Base-by-base conservation (phyloP, 2,888 invertebrate genomes). In the Cetonia aurata region DNA sequence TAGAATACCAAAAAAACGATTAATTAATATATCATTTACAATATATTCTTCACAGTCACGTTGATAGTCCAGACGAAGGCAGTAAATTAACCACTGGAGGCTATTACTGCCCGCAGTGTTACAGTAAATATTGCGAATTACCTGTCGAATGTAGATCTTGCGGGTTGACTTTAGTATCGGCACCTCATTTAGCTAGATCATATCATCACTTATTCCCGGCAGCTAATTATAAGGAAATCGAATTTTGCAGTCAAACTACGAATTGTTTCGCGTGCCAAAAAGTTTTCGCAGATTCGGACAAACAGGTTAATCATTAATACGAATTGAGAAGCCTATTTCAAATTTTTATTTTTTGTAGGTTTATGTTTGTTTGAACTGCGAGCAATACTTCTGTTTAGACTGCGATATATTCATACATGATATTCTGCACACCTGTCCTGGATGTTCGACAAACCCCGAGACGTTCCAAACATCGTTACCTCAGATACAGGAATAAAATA, bases 121-220 rank as follows among this genome's bases (percentile, higher is more conserved):
- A 93, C 78, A 95, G 96, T 85, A 97, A 98, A 86, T 99, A 99
- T 86, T 99, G 99, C 85, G 96, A 98, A 83, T 87, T 99, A 79
- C 99, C 99, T 0, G 96, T 96, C 2, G 98, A 99, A 86, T 99
- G 99, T 83, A 90, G 94, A 80, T 93, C 96, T 9, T 99, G 99
- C 85, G 96, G 96, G 0, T 88, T 99, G 71, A 98, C 98, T 4
- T 87, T 99, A 57, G 98, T 98, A 12, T 98, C 99, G 0, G 99
- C 99, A 0, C 98, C 99, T 19, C 99, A 99, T 87, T 88, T 99
- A 62, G 98, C 99, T 2, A 90, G 99, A 75, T 98, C 98, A 0
- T 98, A 98, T 84, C 98, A 99, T 83, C 99, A 99, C 85, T 87
- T 99, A 73, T 98, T 99, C 83, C 98, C 98, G 0, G 93, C 98